These are phyloP conservation scores for Drosophila borborema DNA, from an alignment of 2,888 invertebrate species.

Conservation along the genomic window DNA sequence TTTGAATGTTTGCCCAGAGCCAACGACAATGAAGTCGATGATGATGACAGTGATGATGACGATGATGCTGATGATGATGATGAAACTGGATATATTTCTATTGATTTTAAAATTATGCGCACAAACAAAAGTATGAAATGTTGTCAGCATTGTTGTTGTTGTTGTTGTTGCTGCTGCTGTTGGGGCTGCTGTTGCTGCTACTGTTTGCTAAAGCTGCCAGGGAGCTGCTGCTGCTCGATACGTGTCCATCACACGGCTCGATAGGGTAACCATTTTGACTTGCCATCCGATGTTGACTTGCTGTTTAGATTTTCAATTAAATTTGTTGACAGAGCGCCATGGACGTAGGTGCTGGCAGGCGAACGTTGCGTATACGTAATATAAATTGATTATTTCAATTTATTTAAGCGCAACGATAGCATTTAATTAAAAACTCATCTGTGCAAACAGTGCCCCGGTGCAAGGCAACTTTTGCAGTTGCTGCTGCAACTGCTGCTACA, in stretches of 20 bases:
- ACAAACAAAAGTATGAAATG: constrained; percentile 77
- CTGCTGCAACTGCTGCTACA: constrained; percentile 14
- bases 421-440: constrained; percentile 79
- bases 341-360: constrained; percentile 2
- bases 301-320: constrained; percentile 82
- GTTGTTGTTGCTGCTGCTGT: constrained; percentile 10
- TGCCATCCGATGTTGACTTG: constrained; percentile 71
- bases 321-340: constrained; percentile 72
- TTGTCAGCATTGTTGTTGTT: constrained; percentile 38
- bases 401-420: constrained; percentile 79
- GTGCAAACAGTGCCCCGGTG: constrained; percentile 56
- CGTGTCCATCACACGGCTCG: constrained; percentile 47
- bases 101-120: constrained; percentile 85
- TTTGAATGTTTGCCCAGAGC: constrained; percentile 71
- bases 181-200: constrained; percentile 32
- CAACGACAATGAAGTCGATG: constrained; percentile 27
- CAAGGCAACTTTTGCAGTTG: constrained; percentile 13
- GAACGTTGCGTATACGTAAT: constrained; percentile 66
- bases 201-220: constrained; percentile 51
- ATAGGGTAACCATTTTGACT: constrained; percentile 57
- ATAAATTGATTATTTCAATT: constrained; percentile 78
- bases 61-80: constrained; percentile 23
- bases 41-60: constrained; percentile 10
- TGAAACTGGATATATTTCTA: constrained; percentile 82
- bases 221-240: constrained; percentile 20